Evolutionary conservation across 1,140 invertebrate species (phyloP).

Genomic region (Drosophila parabipectinata): DNA sequence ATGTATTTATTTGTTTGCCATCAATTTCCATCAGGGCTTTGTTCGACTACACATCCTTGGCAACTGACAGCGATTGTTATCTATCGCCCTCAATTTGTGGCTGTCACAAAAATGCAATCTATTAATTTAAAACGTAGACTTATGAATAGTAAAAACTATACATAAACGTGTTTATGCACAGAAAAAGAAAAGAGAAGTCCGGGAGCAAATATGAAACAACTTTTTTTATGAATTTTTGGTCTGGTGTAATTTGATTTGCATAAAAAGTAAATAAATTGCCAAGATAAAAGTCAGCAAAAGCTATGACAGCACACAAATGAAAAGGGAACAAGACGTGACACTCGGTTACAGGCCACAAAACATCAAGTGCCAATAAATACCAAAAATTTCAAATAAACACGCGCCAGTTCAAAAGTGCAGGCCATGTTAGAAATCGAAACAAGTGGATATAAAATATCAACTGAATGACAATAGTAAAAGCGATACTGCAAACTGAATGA

Average conservation of each 20-base stretch:
- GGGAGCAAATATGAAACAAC: conserved; percentile 26
- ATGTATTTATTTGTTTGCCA: background rate
- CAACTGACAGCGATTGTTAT: conserved; percentile 14
- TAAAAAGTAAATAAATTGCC: conserved; percentile 73
- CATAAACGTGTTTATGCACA: conserved; percentile 25
- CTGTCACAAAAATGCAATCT: conserved; percentile 66
- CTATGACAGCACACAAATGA: conserved; percentile 25
- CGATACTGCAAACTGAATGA: background rate
- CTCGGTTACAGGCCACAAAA: conserved; percentile 27
- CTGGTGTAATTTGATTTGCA: conserved; percentile 71
- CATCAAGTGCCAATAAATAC: conserved; percentile 69
- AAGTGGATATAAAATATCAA: conserved; percentile 38
- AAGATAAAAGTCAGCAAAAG: conserved; percentile 59
- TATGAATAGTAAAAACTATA: conserved; percentile 27
- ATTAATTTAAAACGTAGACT: conserved; percentile 62
- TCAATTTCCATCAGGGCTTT: conserved; percentile 3
- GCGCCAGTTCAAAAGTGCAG: conserved; percentile 7
- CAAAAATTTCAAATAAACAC: conserved; percentile 57
- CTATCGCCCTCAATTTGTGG: conserved; percentile 22
- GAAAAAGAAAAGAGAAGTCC: conserved; percentile 3
- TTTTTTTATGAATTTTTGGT: conserved; percentile 45
- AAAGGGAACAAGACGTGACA: conserved; percentile 17
- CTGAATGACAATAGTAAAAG: background rate
- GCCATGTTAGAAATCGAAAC: conserved; percentile 16
- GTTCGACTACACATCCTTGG: conserved; percentile 1